phyloP scores from a whole-genome alignment of 2,797 vertebrate species.

The Ceryle rudis region DNA sequence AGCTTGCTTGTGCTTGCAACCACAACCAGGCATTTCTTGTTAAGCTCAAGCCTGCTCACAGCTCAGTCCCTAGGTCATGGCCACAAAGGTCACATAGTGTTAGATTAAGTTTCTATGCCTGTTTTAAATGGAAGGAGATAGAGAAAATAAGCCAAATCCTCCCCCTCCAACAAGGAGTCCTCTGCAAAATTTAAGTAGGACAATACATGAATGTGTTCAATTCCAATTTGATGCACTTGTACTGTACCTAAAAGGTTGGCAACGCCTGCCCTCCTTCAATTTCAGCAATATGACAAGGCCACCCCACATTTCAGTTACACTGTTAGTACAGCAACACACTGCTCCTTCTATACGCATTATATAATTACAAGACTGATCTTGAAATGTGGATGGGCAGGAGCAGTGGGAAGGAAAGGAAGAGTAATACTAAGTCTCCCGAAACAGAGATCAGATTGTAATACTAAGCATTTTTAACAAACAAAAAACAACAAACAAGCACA shows the following conservation, averaged over 20 bases:
- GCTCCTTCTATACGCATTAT: background rate
- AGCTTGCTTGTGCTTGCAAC: background rate
- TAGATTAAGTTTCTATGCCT: conserved; percentile 16
- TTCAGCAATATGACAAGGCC: background rate
- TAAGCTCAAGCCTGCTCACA: background rate
- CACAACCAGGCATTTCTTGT: background rate
- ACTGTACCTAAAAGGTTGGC: rapidly evolving
- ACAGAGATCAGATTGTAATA: background rate
- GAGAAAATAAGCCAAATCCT: background rate
- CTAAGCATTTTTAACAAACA: no score
- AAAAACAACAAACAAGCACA: background rate
- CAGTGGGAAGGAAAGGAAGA: background rate
- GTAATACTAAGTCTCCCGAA: background rate
- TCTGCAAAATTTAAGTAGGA: background rate
- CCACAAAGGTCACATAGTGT: background rate
- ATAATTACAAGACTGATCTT: background rate
- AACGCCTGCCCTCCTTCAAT: background rate
- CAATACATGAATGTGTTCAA: background rate
- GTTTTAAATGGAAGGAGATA: background rate
- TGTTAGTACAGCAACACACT: background rate
- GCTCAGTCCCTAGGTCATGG: conserved; percentile 11
- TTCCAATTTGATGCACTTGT: background rate
- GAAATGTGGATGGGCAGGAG: background rate
- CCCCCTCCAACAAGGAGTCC: background rate
- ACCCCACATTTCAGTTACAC: background rate